Evolutionary conservation across 2,797 vertebrate species (phyloP).

Genomic region (Molossus alvarezi): DNA sequence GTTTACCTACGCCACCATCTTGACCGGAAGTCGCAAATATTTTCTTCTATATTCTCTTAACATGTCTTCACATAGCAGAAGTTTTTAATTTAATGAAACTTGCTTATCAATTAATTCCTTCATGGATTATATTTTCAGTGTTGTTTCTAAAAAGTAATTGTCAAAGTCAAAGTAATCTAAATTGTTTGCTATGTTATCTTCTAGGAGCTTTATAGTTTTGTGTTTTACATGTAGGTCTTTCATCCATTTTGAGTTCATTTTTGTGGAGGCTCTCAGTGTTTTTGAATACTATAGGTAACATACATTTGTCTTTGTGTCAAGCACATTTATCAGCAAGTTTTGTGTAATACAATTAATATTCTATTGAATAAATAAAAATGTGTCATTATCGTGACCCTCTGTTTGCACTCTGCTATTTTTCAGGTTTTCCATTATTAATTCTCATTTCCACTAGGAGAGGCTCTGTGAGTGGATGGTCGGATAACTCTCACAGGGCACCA

Average conservation of each 20-base stretch:
- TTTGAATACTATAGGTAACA: neutral
- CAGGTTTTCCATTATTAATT: neutral
- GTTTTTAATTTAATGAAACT: neutral
- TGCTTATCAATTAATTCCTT: neutral
- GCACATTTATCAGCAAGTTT: neutral
- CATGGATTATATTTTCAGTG: neutral
- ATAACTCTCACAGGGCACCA: neutral
- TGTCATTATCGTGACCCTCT: neutral
- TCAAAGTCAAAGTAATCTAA: too few relatives aligned
- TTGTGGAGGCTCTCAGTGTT: neutral
- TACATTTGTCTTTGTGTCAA: neutral
- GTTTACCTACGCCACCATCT: too few relatives aligned
- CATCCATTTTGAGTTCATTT: neutral
- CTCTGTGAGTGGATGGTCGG: too few relatives aligned
- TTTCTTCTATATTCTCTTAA: neutral
- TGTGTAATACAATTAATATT: neutral
- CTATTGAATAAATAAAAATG: neutral
- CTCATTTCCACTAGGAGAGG: neutral
- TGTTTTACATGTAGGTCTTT: neutral
- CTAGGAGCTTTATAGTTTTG: neutral
- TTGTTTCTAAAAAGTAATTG: too few relatives aligned
- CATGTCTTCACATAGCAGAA: neutral
- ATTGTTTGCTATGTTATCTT: too few relatives aligned
- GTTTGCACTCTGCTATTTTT: neutral
- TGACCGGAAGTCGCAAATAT: too few relatives aligned